Evolutionary conservation across 1,140 invertebrate genomes (phyloP).

Genomic region (Diorhabda sublineata): DNA sequence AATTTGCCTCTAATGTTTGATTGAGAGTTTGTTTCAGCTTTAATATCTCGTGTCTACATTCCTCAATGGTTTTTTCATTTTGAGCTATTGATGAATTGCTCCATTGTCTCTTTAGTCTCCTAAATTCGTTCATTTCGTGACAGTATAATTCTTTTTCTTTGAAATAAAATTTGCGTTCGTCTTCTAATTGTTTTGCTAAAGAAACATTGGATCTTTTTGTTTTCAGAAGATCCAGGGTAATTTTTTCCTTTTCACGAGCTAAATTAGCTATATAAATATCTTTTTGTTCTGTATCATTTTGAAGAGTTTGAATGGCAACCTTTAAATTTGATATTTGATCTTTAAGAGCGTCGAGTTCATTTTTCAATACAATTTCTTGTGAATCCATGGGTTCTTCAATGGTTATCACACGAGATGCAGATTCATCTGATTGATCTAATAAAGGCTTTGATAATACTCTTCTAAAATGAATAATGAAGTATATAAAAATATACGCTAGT

Average conservation of each 20-base stretch:
- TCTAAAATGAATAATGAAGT: constrained; percentile 19
- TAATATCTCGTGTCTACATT: constrained; percentile 34
- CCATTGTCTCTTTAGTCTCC: constrained; percentile 37
- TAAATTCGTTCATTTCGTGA: constrained; percentile 43
- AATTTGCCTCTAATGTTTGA: constrained; percentile 45
- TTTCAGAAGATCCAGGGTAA: constrained; percentile 36
- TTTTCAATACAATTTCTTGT: constrained; percentile 17
- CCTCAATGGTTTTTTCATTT: constrained; percentile 17
- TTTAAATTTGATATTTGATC: constrained; percentile 41
- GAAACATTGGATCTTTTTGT: constrained; percentile 38
- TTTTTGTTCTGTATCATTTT: constrained; percentile 38
- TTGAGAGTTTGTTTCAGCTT: constrained; percentile 40
- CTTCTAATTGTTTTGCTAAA: constrained; percentile 41
- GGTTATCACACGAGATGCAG: constrained; percentile 4
- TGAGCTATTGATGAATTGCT: constrained; percentile 22
- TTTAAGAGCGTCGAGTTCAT: constrained; percentile 37
- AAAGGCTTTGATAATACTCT: constrained; percentile 20
- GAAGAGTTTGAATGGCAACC: constrained; percentile 33
- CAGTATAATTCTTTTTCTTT: constrained; percentile 44
- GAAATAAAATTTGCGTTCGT: constrained; percentile 43
- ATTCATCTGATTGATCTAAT: constrained; percentile 17
- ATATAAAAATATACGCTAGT: neutral
- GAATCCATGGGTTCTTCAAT: constrained; percentile 21
- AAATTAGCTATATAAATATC: constrained; percentile 38
- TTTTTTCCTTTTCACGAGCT: constrained; percentile 38